Evolutionary conservation across 1,140 invertebrate species (phyloP), one percentile per base, ranked within the genome.

Genomic region (Atopsyche davidsoni): DNA sequence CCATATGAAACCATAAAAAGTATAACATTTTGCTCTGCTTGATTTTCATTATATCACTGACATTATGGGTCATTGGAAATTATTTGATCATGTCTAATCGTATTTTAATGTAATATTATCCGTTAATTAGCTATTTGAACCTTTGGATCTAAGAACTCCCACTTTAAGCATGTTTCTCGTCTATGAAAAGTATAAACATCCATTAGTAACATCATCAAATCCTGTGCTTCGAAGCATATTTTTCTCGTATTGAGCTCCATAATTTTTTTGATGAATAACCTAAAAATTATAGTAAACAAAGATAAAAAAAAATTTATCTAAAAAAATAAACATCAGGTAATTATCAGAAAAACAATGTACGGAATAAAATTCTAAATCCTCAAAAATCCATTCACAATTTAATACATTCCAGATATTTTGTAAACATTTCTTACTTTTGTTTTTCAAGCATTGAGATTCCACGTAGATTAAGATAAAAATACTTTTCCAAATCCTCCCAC

Each of bases 211-310:
- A 44, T 44, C 1, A 45, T 44, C 13, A 44, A 2, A 24, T 51
- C 49, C 38, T 51, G 49, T 4, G 49, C 23, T 38, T 51, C 41
- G 34, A 42, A 51, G 17, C 49, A 51, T 11, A 51, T 32, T 38
- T 44, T 51, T 17, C 49, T 43, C 10, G 41, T 23, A 4, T 51
- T 13, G 2, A 13, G 38, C 1, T 36, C 18, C 41, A 51, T 44
- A 17, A 51, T 32, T 28, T 50, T 24, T 16, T 6, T 31, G 10
- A 50, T 35, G 11, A 50, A 40, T 28, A 17, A 17, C n/a, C 46
- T 47, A 25, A 47, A 47, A 28, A 19, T 11, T n/a, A n/a, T n/a
- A n/a, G n/a, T n/a, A n/a, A n/a, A n/a, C n/a, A n/a, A n/a, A n/a
- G n/a, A n/a, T n/a, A n/a, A n/a, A n/a, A n/a, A n/a, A n/a, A n/a